phyloP scores from a whole-genome alignment of 1,140 invertebrate genomes.

The Euglossa dilemma region DNA sequence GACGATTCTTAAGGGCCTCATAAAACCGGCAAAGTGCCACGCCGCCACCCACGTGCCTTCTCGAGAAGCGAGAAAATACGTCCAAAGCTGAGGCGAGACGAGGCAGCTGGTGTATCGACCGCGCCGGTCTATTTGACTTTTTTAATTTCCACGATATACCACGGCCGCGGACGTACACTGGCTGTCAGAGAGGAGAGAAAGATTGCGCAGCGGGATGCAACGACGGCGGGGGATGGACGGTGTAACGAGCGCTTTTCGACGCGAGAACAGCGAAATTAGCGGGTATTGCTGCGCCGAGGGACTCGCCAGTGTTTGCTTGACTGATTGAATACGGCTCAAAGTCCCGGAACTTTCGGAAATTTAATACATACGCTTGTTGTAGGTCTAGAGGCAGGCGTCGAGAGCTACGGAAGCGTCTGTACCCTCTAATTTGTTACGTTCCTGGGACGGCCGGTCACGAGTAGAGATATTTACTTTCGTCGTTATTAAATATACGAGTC shows the following conservation, averaged over 20 bases:
- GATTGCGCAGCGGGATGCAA: constrained; percentile 3
- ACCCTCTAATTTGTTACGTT: not conserved
- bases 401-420: not conserved
- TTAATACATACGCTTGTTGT: not conserved
- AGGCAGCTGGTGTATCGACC: constrained; percentile 77
- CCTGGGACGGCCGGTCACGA: not conserved
- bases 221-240: not conserved
- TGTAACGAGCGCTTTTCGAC: constrained; percentile 19
- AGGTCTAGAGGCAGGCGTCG: too few species aligned
- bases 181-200: constrained; percentile 2
- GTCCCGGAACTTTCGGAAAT: not conserved
- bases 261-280: constrained; percentile 39
- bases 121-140: constrained; percentile 65
- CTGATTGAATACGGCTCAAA: constrained; percentile 16
- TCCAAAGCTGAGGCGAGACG: constrained; percentile 58
- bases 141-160: constrained; percentile 49
- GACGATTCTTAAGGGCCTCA: constrained; percentile 75
- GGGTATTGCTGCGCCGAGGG: constrained; percentile 1
- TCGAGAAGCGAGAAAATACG: constrained; percentile 75
- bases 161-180: constrained; percentile 15
- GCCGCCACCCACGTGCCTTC: constrained; percentile 78
- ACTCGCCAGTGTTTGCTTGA: not conserved
- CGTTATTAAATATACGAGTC: too few species aligned
- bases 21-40: constrained; percentile 79
- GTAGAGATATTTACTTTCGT: not conserved